Percentiles rank a stretch among this genome's conserved stretches.
These are phyloP conservation scores for Poecilia picta DNA, from an alignment of 2,797 vertebrate species.

Conservation along the genomic window DNA sequence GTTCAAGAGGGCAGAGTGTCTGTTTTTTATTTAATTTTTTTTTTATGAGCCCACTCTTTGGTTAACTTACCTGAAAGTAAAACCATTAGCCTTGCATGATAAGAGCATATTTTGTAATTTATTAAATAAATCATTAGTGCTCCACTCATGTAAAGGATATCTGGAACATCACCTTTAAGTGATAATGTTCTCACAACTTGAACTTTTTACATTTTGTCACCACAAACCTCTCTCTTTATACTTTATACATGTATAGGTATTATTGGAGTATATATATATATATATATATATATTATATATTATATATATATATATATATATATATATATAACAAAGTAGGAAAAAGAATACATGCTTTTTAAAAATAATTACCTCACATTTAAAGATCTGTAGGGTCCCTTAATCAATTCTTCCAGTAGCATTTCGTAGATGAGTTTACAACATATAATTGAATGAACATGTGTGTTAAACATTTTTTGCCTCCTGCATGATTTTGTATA, in stretches of 20 bases:
- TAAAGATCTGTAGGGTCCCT: not conserved
- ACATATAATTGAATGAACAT: not conserved
- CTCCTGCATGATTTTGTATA: not conserved
- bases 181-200: not conserved
- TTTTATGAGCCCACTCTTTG: slow-evolving; percentile 40
- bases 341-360: no score
- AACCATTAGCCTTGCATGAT: not conserved
- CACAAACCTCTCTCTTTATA: not conserved
- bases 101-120: not conserved
- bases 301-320: no score
- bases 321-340: no score
- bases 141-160: not conserved
- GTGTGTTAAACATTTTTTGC: not conserved
- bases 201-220: not conserved
- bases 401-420: not conserved
- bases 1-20: slow-evolving; percentile 43
- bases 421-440: not conserved
- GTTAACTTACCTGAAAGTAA: slow-evolving; percentile 37
- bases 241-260: no score
- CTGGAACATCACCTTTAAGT: not conserved
- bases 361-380: no score
- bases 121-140: not conserved
- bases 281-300: no score
- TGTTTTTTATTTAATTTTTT: slow-evolving; percentile 39
- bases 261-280: no score